phyloP scores from a whole-genome alignment of 2,113 vertebrate species.

The Clarias gariepinus region DNA sequence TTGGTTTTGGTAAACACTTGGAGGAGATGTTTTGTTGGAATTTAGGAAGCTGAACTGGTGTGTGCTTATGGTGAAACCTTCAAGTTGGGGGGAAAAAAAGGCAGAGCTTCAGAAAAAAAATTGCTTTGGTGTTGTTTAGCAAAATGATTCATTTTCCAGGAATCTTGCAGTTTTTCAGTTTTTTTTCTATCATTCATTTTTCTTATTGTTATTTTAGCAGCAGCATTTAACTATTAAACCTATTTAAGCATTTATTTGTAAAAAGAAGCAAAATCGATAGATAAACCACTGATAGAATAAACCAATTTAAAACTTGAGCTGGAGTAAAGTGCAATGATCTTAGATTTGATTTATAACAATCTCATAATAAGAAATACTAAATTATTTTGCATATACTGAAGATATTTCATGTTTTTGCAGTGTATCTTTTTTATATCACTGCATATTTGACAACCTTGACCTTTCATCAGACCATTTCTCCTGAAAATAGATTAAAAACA shows the following conservation, averaged over 20 bases:
- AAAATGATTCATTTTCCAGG: background rate
- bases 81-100: background rate
- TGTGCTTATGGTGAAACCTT: background rate
- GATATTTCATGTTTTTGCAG: background rate
- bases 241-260: background rate
- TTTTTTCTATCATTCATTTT: background rate
- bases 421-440: background rate
- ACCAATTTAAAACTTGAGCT: background rate
- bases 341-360: background rate
- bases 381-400: background rate
- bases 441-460: background rate
- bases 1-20: background rate
- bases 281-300: background rate
- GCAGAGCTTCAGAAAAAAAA: background rate
- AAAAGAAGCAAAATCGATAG: background rate
- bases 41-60: background rate
- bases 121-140: background rate
- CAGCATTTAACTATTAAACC: background rate
- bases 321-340: background rate
- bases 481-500: background rate
- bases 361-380: background rate
- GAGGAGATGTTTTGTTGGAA: background rate
- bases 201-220: background rate
- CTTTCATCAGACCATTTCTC: background rate
- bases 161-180: background rate